These are phyloP conservation scores for Luperina testacea DNA, from an alignment of 2,888 invertebrate species.

Conservation along the genomic window DNA sequence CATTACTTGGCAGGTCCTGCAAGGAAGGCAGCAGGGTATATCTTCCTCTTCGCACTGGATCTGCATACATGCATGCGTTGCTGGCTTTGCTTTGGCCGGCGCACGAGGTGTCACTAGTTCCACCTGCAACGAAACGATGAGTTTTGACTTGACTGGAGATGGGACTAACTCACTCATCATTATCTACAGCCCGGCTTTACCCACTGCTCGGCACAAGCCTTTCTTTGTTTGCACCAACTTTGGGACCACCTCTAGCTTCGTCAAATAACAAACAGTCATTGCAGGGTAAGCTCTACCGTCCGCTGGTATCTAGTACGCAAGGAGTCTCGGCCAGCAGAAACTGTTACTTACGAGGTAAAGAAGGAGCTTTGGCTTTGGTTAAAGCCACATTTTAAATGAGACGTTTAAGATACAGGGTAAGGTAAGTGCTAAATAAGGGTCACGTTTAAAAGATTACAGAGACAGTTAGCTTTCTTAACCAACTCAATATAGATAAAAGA, in stretches of 20 bases:
- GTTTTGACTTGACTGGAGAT: not conserved
- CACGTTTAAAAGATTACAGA: not conserved
- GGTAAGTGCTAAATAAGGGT: not conserved
- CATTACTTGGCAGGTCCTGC: conserved; percentile 75
- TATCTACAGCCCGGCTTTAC: not conserved
- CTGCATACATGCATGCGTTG: conserved; percentile 91
- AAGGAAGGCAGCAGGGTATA: conserved; percentile 80
- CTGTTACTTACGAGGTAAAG: not conserved
- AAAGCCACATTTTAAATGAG: not conserved
- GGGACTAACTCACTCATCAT: not conserved
- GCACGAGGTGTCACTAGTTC: conserved; percentile 94
- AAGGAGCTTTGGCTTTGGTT: not conserved
- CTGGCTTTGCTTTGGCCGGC: conserved; percentile 89
- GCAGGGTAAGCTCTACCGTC: not conserved
- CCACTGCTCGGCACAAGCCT: not conserved
- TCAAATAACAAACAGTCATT: not conserved
- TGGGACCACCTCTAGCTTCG: not conserved
- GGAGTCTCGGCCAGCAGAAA: not conserved
- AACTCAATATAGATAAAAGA: not conserved
- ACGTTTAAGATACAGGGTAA: not conserved
- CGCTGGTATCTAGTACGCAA: not conserved
- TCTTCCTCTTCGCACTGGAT: conserved; percentile 92
- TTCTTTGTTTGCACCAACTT: not conserved
- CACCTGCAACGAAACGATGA: conserved; percentile 84
- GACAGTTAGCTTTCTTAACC: not conserved